These are phyloP conservation scores for Aviceda subcristata DNA, from an alignment of 2,113 vertebrate genomes.

Conservation along the genomic window DNA sequence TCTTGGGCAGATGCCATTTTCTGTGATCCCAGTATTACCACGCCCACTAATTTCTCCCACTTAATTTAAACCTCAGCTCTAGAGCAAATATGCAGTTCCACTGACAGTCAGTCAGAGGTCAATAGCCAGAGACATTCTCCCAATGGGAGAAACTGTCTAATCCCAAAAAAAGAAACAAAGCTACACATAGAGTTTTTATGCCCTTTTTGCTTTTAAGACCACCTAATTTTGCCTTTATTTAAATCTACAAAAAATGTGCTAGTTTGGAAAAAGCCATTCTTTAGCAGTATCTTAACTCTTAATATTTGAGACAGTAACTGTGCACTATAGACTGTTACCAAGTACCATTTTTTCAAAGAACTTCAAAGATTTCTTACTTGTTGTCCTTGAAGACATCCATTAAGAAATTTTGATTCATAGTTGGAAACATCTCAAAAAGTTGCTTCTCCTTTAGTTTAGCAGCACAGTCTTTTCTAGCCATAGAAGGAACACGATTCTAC, in stretches of 20 bases:
- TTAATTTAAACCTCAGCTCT: not conserved
- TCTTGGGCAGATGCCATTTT: not conserved
- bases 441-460: constrained; percentile 88
- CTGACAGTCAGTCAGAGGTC: not conserved
- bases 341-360: not conserved
- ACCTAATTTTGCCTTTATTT: not conserved
- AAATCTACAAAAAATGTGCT: not conserved
- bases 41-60: not conserved
- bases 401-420: constrained; percentile 89
- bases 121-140: not conserved
- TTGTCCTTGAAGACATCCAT: constrained; percentile 92
- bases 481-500: constrained; percentile 79
- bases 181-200: not conserved
- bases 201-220: not conserved
- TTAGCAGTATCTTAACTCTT: not conserved
- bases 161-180: not conserved
- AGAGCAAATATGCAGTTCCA: not conserved
- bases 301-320: not conserved
- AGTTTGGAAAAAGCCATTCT: not conserved
- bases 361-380: constrained; percentile 80
- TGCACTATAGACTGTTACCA: not conserved
- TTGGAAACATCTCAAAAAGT: constrained; percentile 87
- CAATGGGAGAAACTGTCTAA: not conserved
- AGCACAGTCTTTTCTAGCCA: constrained; percentile 84
- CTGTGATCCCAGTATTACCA: not conserved